Base-by-base conservation (phyloP, 2,113 vertebrate species). In the Oryzias woworae region DNA sequence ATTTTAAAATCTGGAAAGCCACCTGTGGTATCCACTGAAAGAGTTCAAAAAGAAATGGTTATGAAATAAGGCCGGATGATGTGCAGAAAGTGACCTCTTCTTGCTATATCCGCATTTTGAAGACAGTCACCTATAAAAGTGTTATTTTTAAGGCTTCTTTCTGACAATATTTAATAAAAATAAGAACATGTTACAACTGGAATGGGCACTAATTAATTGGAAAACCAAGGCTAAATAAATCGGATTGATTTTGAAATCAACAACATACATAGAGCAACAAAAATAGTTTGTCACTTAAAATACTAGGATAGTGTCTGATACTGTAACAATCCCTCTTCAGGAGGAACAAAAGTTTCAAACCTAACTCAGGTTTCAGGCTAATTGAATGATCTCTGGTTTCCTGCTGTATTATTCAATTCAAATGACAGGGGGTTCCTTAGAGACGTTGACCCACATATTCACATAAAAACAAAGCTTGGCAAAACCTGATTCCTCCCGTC, bases 91-190 rank as follows among this genome's bases (percentile, higher is more conserved):
- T 28, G 28, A 59, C 7, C 50, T 20, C n/a, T 56, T 51, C 16
- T 61, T 64, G 31, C 26, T 28, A 71, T 66, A 65, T 69, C 75
- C 65, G 72, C 80, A 86, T 71, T 70, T 56, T 70, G 24, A 67
- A 43, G 24, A 53, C 16, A 58, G 58, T 36, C 10, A 58, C 16
- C 20, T 62, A 26, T 10, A 70, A 69, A 76, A 57, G 48, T 61
- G 23, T 54, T 28, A 14, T 43, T 64, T 15, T 85, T 87, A 86
- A 88, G 84, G 86, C 83, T 66, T 82, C 63, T 61, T 50, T 26
- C 2, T 69, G 49, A 59, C 31, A 60, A 76, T 64, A 73, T 73
- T 78, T 56, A 51, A 59, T 55, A 68, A 20, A 72, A 77, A 75
- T 7, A n/a, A 47, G 45, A 70, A 45, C 15, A n/a, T 2, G 17